Percentiles rank a stretch among this genome's conserved stretches.
These are phyloP conservation scores for Cryptus armator DNA, from an alignment of 2,888 invertebrate genomes.

Conservation along the genomic window DNA sequence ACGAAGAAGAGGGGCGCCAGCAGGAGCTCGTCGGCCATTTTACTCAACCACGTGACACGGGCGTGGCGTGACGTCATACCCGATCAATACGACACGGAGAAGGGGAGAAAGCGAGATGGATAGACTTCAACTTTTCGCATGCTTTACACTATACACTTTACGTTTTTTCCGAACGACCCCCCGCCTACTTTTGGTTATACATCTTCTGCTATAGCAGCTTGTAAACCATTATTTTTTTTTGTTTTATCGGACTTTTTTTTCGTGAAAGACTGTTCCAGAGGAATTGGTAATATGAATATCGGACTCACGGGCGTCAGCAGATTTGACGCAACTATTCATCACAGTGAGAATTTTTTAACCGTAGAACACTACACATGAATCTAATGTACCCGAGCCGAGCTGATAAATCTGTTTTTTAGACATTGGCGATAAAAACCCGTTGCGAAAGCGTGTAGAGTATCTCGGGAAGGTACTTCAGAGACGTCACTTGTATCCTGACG, in stretches of 20 bases:
- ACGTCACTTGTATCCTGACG: too few relatives aligned
- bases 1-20: slow-evolving; percentile 67
- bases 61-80: slow-evolving; percentile 83
- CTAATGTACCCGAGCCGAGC: too few relatives aligned
- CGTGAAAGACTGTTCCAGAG: neutral
- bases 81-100: slow-evolving; percentile 82
- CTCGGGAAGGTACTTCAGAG: too few relatives aligned
- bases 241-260: neutral
- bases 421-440: too few relatives aligned
- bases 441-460: too few relatives aligned
- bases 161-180: slow-evolving; percentile 44
- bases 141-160: slow-evolving; percentile 36
- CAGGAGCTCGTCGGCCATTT: slow-evolving; percentile 78
- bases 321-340: too few relatives aligned
- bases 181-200: slow-evolving; percentile 22
- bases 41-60: slow-evolving; percentile 83
- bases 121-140: slow-evolving; percentile 62
- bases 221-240: neutral
- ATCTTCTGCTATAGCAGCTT: slow-evolving; percentile 25
- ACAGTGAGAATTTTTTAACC: too few relatives aligned
- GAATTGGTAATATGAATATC: neutral
- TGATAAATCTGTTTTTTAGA: too few relatives aligned
- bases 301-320: too few relatives aligned
- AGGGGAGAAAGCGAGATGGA: slow-evolving; percentile 57
- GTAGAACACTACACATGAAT: too few relatives aligned